Evolutionary conservation across 2,113 vertebrate genomes (phyloP).

Genomic region (Tiliqua scincoides): DNA sequence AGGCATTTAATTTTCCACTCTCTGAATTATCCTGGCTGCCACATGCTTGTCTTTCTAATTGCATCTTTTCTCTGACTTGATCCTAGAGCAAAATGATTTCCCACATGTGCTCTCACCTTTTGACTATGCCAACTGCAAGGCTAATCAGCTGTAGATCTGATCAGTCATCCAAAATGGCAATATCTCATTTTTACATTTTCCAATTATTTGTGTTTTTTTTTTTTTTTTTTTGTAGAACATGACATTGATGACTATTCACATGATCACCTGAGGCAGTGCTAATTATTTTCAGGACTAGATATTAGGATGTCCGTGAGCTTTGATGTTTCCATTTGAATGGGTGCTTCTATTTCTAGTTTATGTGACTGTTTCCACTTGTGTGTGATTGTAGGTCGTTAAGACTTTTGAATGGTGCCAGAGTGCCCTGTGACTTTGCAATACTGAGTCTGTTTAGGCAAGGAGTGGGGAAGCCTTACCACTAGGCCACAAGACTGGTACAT

Average conservation of each 20-base stretch:
- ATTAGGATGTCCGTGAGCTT: neutral
- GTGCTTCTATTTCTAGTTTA: neutral
- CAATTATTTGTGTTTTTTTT: slow-evolving; percentile 22
- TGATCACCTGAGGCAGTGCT: neutral
- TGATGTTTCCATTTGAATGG: neutral
- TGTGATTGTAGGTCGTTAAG: neutral
- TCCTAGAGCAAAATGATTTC: slow-evolving; percentile 56
- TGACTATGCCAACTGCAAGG: slow-evolving; percentile 36
- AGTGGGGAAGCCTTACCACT: neutral
- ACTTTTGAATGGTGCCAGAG: neutral
- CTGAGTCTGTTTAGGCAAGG: neutral
- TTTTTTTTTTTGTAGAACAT: neutral
- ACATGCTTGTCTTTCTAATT: slow-evolving; percentile 63
- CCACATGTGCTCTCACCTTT: slow-evolving; percentile 46
- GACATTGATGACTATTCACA: slow-evolving; percentile 30
- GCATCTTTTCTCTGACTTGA: slow-evolving; percentile 51
- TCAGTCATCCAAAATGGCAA: slow-evolving; percentile 22
- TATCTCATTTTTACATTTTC: slow-evolving; percentile 51
- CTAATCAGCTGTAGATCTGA: slow-evolving; percentile 51
- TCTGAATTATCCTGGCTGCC: slow-evolving; percentile 45
- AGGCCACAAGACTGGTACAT: neutral
- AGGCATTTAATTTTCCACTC: slow-evolving; percentile 57
- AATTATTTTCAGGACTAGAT: neutral
- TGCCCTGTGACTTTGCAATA: neutral
- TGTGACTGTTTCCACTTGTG: neutral